Evolutionary conservation across 2,113 vertebrate species (phyloP), one percentile per base, ranked within the genome.

Genomic region (Burhinus bistriatus): DNA sequence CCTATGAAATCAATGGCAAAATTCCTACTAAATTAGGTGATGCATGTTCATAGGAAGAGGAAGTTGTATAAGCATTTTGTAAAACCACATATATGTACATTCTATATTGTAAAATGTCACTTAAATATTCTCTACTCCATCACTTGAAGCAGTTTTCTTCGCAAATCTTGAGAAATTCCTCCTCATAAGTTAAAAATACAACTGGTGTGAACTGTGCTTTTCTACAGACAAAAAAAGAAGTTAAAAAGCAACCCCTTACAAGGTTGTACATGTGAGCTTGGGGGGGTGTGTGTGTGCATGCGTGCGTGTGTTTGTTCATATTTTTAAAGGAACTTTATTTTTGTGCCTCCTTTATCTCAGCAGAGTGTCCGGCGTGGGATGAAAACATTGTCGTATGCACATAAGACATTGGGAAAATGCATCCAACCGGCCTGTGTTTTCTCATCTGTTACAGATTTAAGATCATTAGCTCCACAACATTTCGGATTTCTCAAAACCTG

Each of bases 141-240:
- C 68, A 80, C 64, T 96, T 77, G 44, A 95, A 93, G 40, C 8
- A 82, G 57, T 91, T 94, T 89, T 85, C 40, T 87, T 91, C 77
- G 88, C 73, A 94, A 93, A 94, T 86, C 61, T 73, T 69, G 44
- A 88, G 52, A 96, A 91, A 66, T 95, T 92, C 49, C 73, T 96
- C 89, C 79, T 95, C 83, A 55, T 77, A 66, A 70, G 14, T 70
- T 90, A 89, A 90, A 93, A 95, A 90, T 76, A 95, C 91, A 82
- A 51, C 73, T 79, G 52, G 34, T 91, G 42, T 89, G 80, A 95
- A 76, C 86, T 18, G 40, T 76, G 68, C 42, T 91, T 92, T 57
- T 83, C 36, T 92, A 45, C 90, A 85, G 83, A 61, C 45, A 64
- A 92, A 79, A 81, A 72, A 57, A 80, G 59, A 81, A 75, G 49